Base-by-base conservation (phyloP, 2,113 vertebrate species). In the rat (Rattus norvegicus) region DNA sequence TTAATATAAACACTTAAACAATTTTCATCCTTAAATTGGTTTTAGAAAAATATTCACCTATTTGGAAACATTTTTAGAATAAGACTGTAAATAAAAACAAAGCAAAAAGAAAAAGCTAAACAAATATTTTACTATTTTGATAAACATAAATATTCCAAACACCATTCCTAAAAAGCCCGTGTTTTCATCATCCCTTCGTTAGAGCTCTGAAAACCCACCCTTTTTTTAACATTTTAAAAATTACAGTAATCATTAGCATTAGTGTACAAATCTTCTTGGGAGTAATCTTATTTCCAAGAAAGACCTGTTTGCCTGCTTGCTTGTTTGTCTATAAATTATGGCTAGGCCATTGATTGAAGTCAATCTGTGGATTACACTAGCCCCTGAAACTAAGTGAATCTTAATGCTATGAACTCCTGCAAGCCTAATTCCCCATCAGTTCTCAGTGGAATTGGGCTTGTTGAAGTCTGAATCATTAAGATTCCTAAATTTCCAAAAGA, bases 11-110 rank as follows among this genome's bases (percentile, higher is more conserved):
- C 24, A 72, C 39, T 70, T 43, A 79, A 43, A 59, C 43, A 61
- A 70, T 89, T 92, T 94, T 95, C 70, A 90, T 65, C 52, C 13
- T 95, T 72, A 92, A 90, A 39, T 93, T 81, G 54, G 36, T 93
- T 96, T 90, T 92, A 90, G 30, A 96, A 72, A 94, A 88, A 49
- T 92, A 26, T 4, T 69, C 85, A 85, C n/a, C 80, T 91, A 85
- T 26, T 90, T 85, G 17, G 17, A 92, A 85, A 12, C 16, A 76
- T 22, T 81, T 93, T 91, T 67, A 94, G 72, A 94, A 87, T 61
- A 67, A 2, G 14, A 43, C 36, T 67, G 6, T 70, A 16, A 93
- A 73, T 76, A 0, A 96, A 95, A 93, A 92, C 6, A 59, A 90
- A 72, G 72, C 17, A 86, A 97, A 95, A 86, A 79, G 47, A 52